phyloP scores from a whole-genome alignment of 2,797 vertebrate species.

The Ptychobarbus kaznakovi region DNA sequence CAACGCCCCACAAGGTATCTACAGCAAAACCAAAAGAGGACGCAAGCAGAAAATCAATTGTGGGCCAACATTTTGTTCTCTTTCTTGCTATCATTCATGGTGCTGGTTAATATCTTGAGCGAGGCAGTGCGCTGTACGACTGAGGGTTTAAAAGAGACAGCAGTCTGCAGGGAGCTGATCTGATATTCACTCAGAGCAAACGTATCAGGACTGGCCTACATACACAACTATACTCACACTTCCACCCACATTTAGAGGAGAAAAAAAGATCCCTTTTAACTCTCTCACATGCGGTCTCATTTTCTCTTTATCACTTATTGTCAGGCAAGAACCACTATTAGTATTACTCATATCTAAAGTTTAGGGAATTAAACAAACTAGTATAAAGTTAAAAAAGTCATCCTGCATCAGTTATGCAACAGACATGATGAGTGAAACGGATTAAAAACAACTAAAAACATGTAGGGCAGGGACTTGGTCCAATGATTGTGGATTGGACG shows the following conservation, averaged over 20 bases:
- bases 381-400: not conserved
- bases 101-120: constrained; percentile 36
- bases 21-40: constrained; percentile 37
- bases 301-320: not conserved
- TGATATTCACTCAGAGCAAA: constrained; percentile 63
- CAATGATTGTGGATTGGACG: not conserved
- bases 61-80: constrained; percentile 11
- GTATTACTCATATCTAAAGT: not conserved
- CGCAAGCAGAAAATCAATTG: constrained; percentile 17
- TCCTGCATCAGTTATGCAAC: not conserved
- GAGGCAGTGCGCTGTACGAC: constrained; percentile 40
- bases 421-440: not conserved
- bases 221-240: constrained; percentile 67
- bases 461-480: not conserved
- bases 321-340: not conserved
- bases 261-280: constrained; percentile 31
- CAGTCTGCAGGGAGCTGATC: constrained; percentile 64
- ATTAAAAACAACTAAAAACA: not conserved
- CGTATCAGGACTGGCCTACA: constrained; percentile 79
- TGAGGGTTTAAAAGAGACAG: constrained; percentile 55
- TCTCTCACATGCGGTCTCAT: not conserved
- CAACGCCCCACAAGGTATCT: constrained; percentile 4
- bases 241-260: constrained; percentile 49
- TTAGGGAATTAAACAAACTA: not conserved
- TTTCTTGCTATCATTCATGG: constrained; percentile 29